phyloP scores from a whole-genome alignment of 2,797 vertebrate genomes.

The Atherinosoma microstoma region DNA sequence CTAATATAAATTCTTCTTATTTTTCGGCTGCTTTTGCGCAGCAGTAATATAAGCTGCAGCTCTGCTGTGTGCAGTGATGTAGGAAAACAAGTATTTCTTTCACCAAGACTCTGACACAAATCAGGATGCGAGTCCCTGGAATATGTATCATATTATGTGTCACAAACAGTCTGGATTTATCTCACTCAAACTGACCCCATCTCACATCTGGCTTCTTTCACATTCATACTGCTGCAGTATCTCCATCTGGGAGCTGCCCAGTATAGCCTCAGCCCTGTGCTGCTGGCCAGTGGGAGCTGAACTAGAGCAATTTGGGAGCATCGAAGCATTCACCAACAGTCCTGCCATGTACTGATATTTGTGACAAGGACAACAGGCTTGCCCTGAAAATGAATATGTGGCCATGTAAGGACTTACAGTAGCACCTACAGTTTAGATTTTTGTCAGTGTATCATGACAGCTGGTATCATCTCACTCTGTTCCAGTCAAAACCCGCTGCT shows the following conservation, averaged over 20 bases:
- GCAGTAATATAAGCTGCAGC: slow-evolving; percentile 5
- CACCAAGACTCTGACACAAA: slow-evolving; percentile 16
- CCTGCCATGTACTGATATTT: slow-evolving; percentile 20
- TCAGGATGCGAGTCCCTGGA: neutral
- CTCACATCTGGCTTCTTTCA: slow-evolving; percentile 1
- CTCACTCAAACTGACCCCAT: slow-evolving; percentile 15
- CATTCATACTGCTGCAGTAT: neutral
- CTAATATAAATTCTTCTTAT: slow-evolving; percentile 11
- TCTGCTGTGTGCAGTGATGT: slow-evolving; percentile 8
- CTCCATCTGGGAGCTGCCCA: slow-evolving; percentile 43
- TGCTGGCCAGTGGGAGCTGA: neutral
- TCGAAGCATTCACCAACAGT: slow-evolving; percentile 28
- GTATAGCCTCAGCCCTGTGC: slow-evolving; percentile 4
- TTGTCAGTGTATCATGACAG: neutral
- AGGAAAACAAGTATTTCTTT: slow-evolving; percentile 17
- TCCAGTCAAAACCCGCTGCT: neutral
- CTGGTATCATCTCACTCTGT: neutral
- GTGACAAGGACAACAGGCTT: slow-evolving; percentile 20
- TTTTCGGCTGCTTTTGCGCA: neutral
- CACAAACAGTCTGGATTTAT: slow-evolving; percentile 28
- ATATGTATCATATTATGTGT: slow-evolving; percentile 26
- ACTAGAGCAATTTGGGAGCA: slow-evolving; percentile 40
- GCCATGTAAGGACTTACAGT: neutral
- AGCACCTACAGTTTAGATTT: neutral
- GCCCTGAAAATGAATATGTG: slow-evolving; percentile 1